phyloP scores from a whole-genome alignment of 2,113 vertebrate genomes.

The Bufo gargarizans region DNA sequence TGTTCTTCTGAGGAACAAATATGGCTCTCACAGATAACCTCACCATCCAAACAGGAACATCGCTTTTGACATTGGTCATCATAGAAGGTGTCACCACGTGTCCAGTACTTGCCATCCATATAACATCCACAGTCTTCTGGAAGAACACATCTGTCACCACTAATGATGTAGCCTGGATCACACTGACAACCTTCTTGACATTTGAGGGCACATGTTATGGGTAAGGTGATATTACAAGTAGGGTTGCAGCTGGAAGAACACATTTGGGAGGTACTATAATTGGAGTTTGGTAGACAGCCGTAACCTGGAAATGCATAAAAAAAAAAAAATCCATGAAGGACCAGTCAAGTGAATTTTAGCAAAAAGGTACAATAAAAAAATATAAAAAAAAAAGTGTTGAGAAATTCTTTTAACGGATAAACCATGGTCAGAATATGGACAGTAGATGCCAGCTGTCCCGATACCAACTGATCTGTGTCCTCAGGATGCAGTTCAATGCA shows the following conservation, averaged over 20 bases:
- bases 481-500: too few species aligned
- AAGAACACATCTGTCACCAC: slow-evolving; percentile 68
- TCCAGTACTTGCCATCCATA: slow-evolving; percentile 67
- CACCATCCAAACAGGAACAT: slow-evolving; percentile 68
- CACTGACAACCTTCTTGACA: slow-evolving; percentile 72
- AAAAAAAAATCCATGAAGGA: background rate
- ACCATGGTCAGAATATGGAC: too few species aligned
- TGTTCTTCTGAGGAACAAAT: slow-evolving; percentile 64
- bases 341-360: too few species aligned
- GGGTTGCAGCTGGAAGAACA: background rate
- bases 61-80: slow-evolving; percentile 61
- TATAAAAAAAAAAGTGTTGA: too few species aligned
- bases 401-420: too few species aligned
- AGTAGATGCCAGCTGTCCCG: too few species aligned
- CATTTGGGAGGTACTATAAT: background rate
- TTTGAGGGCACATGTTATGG: slow-evolving; percentile 58
- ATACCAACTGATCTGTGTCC: too few species aligned
- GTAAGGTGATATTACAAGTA: slow-evolving; percentile 42
- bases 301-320: slow-evolving; percentile 60
- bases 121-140: slow-evolving; percentile 71
- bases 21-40: slow-evolving; percentile 62
- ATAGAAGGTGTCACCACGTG: slow-evolving; percentile 65
- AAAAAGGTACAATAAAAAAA: background rate
- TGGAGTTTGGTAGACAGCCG: slow-evolving; percentile 9
- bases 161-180: slow-evolving; percentile 66